phyloP scores from a whole-genome alignment of 1,140 invertebrate genomes.

The Drosophila azteca region DNA sequence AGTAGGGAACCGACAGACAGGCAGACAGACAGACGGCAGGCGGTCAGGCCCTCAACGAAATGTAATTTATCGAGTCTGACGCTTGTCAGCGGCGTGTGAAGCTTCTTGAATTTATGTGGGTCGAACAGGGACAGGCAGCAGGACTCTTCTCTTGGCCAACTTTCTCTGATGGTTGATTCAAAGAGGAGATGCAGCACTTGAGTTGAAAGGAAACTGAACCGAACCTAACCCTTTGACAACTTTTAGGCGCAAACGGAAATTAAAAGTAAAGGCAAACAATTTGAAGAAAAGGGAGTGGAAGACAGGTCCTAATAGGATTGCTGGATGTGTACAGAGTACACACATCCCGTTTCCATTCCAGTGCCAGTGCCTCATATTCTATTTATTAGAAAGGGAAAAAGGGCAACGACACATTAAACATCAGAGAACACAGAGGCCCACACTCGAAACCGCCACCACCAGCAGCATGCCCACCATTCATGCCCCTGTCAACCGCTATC shows the following conservation, averaged over 20 bases:
- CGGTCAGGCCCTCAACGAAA: slow-evolving; percentile 28
- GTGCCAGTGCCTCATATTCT: slow-evolving; percentile 13
- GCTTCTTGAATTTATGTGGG: slow-evolving; percentile 58
- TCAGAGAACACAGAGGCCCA: background rate
- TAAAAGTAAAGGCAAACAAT: slow-evolving; percentile 46
- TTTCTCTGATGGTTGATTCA: slow-evolving; percentile 24
- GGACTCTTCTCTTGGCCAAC: slow-evolving; percentile 21
- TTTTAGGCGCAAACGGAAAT: slow-evolving; percentile 49
- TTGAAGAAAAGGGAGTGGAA: slow-evolving; percentile 14
- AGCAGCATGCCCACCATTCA: background rate
- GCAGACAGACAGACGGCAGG: slow-evolving; percentile 21
- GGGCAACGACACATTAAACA: slow-evolving; percentile 29
- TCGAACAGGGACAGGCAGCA: slow-evolving; percentile 4
- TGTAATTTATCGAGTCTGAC: slow-evolving; percentile 69
- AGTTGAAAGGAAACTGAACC: background rate
- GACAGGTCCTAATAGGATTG: slow-evolving; percentile 28
- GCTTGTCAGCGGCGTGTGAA: slow-evolving; percentile 62
- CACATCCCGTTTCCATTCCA: background rate
- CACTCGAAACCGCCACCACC: background rate
- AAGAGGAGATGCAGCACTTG: slow-evolving; percentile 1
- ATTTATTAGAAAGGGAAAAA: slow-evolving; percentile 23
- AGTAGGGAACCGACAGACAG: slow-evolving; percentile 3
- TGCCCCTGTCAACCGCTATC: slow-evolving; percentile 42
- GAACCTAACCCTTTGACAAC: slow-evolving; percentile 53
- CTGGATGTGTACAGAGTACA: background rate